Conservation (phyloP, 2,797 vertebrate genomes). For the Gallinago nigripennis region DNA sequence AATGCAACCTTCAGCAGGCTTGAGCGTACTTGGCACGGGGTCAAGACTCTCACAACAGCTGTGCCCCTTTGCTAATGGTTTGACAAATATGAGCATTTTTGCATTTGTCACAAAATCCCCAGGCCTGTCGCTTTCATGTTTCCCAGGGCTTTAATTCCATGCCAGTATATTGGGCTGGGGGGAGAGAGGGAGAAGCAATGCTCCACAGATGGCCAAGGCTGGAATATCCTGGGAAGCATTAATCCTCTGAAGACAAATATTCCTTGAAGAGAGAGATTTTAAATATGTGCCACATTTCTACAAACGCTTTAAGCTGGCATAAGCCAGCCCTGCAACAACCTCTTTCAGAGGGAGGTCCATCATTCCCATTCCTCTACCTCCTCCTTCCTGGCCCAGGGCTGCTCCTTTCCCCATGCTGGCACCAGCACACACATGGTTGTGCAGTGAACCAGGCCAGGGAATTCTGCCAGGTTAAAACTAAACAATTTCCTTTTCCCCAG, state of each 20-base stretch:
- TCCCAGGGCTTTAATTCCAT: slow-evolving; percentile 59
- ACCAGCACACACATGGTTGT: slow-evolving; percentile 7
- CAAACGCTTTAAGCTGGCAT: slow-evolving; percentile 14
- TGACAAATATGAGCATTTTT: slow-evolving; percentile 60
- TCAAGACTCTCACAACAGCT: slow-evolving; percentile 47
- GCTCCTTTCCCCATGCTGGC: slow-evolving; percentile 14
- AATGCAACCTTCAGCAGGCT: neutral
- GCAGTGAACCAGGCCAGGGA: slow-evolving; percentile 42
- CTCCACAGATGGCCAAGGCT: slow-evolving; percentile 43
- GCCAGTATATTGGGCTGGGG: slow-evolving; percentile 25
- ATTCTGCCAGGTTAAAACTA: slow-evolving; percentile 40
- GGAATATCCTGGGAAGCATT: slow-evolving; percentile 56
- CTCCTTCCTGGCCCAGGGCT: slow-evolving; percentile 11
- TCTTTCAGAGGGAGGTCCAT: neutral
- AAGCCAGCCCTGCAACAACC: neutral
- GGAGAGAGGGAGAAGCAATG: slow-evolving; percentile 25
- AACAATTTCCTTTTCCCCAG: slow-evolving; percentile 58
- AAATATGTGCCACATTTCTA: neutral
- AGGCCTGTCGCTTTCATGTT: slow-evolving; percentile 64
- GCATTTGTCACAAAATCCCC: slow-evolving; percentile 66
- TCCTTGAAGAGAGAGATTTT: slow-evolving; percentile 26
- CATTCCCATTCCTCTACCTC: neutral
- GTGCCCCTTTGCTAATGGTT: slow-evolving; percentile 53
- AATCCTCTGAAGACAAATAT: slow-evolving; percentile 51
- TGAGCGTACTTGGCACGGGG: neutral